Conservation (phyloP, 2,113 vertebrate genomes). For the Turdus rufiventris region DNA sequence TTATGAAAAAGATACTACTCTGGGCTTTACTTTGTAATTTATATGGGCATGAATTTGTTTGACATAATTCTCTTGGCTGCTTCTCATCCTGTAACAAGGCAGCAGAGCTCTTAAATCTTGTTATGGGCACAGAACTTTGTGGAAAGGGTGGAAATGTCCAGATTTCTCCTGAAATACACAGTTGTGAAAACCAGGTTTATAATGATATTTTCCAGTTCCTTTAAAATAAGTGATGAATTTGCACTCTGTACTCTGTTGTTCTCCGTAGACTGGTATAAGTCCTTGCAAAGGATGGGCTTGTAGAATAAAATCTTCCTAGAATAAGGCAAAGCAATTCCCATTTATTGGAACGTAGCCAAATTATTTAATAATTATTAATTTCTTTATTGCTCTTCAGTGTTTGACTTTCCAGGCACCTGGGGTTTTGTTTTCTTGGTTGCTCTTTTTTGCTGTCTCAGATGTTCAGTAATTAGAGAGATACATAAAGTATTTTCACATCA, state of each 20-base stretch:
- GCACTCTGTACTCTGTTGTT: neutral
- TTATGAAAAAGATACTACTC: slow-evolving; percentile 2
- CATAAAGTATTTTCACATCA: neutral
- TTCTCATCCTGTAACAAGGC: neutral
- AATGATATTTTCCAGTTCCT: neutral
- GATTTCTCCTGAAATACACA: neutral
- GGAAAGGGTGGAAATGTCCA: neutral
- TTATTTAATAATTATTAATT: neutral
- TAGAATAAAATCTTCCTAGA: neutral
- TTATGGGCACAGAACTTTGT: neutral
- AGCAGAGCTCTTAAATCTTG: neutral
- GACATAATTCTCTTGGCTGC: neutral
- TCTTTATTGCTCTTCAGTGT: neutral
- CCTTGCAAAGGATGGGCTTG: neutral
- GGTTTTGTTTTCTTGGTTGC: neutral
- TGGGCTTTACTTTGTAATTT: slow-evolving; percentile 38
- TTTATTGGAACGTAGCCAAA: neutral
- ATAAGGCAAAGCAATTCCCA: neutral
- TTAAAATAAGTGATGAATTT: neutral
- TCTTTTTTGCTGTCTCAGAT: neutral
- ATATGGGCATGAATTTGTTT: neutral
- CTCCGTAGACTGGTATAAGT: accelerated
- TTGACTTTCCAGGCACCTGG: neutral
- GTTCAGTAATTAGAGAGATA: neutral
- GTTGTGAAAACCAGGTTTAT: neutral